Percentiles rank a stretch among this genome's conserved stretches.
Evolutionary conservation across 2,113 vertebrate species (phyloP).

Genomic region (Gracilinanus agilis): DNA sequence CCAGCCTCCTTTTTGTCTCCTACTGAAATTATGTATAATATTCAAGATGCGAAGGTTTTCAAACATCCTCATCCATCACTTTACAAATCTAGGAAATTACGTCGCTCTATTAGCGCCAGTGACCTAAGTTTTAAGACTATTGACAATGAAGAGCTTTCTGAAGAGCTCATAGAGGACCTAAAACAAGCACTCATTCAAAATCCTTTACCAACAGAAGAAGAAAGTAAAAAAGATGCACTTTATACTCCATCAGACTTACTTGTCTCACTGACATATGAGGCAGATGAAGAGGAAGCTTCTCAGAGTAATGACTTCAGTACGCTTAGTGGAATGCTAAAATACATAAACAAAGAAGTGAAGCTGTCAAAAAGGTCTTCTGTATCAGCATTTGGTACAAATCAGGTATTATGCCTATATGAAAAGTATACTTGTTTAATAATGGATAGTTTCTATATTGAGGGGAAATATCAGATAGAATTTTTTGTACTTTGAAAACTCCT

Average conservation of each 20-base stretch:
- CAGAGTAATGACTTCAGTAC: constrained; percentile 81
- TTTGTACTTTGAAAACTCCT: background rate
- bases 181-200: constrained; percentile 72
- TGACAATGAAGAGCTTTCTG: constrained; percentile 75
- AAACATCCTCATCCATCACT: constrained; percentile 60
- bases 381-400: constrained; percentile 69
- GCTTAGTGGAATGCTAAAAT: constrained; percentile 84
- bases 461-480: background rate
- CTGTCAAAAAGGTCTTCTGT: constrained; percentile 73
- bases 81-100: constrained; percentile 70
- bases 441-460: constrained; percentile 13
- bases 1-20: constrained; percentile 50
- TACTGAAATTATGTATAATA: constrained; percentile 52
- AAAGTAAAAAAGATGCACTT: constrained; percentile 56
- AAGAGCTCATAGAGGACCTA: constrained; percentile 73
- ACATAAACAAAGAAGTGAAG: constrained; percentile 83
- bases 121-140: constrained; percentile 72
- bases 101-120: constrained; percentile 77
- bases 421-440: background rate
- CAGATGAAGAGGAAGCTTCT: constrained; percentile 68
- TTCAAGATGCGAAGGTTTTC: constrained; percentile 60
- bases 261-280: constrained; percentile 76
- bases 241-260: constrained; percentile 71
- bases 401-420: constrained; percentile 66
- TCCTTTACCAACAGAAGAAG: constrained; percentile 57